phyloP scores from a whole-genome alignment of 2,113 vertebrate species.

The Gavialis gangeticus region DNA sequence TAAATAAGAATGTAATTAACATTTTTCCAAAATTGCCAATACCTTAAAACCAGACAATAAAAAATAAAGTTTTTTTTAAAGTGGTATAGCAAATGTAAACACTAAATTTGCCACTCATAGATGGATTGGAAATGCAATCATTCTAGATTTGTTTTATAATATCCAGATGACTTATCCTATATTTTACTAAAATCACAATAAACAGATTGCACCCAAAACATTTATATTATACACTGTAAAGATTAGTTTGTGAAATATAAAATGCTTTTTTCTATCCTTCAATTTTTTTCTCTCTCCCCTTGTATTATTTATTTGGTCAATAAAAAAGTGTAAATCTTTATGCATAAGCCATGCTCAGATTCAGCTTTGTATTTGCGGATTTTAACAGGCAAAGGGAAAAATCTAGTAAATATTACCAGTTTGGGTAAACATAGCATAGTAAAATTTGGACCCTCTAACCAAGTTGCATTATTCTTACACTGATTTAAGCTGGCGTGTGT shows the following conservation, averaged over 20 bases:
- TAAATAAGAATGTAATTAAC: neutral
- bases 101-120: neutral
- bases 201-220: neutral
- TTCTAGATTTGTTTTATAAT: neutral
- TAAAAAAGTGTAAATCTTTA: neutral
- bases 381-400: neutral
- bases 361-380: neutral
- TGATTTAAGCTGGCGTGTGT: neutral
- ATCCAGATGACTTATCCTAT: neutral
- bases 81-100: neutral
- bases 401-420: neutral
- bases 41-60: neutral
- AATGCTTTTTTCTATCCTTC: neutral
- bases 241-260: neutral
- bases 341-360: neutral
- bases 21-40: conserved; percentile 5
- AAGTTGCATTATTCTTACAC: conserved; percentile 6
- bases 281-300: neutral
- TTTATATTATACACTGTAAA: neutral
- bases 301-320: neutral
- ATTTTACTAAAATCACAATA: neutral
- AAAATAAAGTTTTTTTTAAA: neutral
- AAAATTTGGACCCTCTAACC: conserved; percentile 15
- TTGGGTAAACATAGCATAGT: conserved; percentile 5
- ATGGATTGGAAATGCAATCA: neutral